These are phyloP conservation scores for Pseudomugil tenellus DNA, from an alignment of 2,797 vertebrate genomes.

Conservation along the genomic window DNA sequence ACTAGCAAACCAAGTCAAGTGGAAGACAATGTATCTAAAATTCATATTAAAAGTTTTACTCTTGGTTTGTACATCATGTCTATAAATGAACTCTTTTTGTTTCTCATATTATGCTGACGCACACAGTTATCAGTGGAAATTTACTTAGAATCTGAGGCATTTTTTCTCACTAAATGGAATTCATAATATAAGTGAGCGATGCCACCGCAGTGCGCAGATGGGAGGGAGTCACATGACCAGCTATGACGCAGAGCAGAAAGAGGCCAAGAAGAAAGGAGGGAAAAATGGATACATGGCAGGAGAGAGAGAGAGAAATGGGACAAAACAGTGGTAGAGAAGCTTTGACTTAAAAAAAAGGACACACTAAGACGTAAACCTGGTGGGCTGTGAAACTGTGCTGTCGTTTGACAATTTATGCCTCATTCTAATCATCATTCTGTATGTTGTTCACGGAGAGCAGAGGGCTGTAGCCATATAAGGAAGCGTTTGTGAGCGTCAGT, in stretches of 20 bases:
- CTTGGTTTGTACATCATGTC: conserved; percentile 4
- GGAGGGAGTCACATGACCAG: conserved; percentile 69
- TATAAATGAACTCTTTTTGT: conserved; percentile 39
- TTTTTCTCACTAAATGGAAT: conserved; percentile 21
- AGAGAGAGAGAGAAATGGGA: conserved; percentile 50
- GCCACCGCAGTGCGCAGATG: conserved; percentile 58
- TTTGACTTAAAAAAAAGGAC: conserved; percentile 28
- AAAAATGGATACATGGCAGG: conserved; percentile 61
- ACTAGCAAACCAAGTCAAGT: not conserved
- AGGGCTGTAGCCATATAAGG: conserved; percentile 79
- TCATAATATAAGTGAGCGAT: conserved; percentile 46
- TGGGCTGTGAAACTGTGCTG: conserved; percentile 14
- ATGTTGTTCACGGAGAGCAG: conserved; percentile 57
- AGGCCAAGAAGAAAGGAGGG: conserved; percentile 66
- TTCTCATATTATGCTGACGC: conserved; percentile 10
- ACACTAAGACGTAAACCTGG: conserved; percentile 5
- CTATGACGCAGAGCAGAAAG: conserved; percentile 68
- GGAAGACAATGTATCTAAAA: conserved; percentile 10
- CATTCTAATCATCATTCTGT: conserved; percentile 54
- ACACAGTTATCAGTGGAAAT: conserved; percentile 5
- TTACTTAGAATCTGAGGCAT: not conserved
- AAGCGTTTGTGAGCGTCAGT: conserved; percentile 61
- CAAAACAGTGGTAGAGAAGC: conserved; percentile 25
- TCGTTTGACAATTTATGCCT: conserved; percentile 45
- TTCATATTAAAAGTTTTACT: conserved; percentile 24